Evolutionary conservation across 2,888 invertebrate species (phyloP), one percentile per base, ranked within the genome.

Genomic region (Drosophila ustulata): DNA sequence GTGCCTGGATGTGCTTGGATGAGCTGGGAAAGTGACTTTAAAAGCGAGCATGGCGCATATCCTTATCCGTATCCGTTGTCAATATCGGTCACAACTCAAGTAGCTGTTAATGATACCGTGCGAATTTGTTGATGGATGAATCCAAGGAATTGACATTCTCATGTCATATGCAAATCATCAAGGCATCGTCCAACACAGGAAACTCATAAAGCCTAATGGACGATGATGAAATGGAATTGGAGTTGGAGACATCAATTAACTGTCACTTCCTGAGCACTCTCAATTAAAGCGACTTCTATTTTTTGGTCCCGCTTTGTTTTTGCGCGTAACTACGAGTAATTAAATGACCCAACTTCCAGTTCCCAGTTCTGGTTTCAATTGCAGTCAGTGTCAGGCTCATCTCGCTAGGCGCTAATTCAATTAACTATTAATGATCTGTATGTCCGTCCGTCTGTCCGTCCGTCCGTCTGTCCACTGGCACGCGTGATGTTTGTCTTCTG

Each of bases 1-100:
- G 66, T 63, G 68, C 30, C 50, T 46, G 53, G 53, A 39, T 69
- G 61, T 66, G 61, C 53, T 32, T 57, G 52, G 57, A 56, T 58
- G 62, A 47, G 71, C 89, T 85, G 85, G 88, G 85, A 85, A 85
- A 89, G 28, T 89, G 85, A 85, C 85, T 85, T 75, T 67, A 70
- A 83, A 81, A 85, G 89, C 89, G 87, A 85, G 45, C 18, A 46
- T 50, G 69, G 51, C 58, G 78, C 34, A 34, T 34, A 34, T 34
- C 34, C 18, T 13, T 75, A 80, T 34, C 34, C 39, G 39, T 75
- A 80, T 85, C 84, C 84, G 81, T 75, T 85, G 84, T 86, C 89
- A 88, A 88, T 85, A 83, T 81, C 47, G 64, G 34, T 55, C 47
- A 55, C 39, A 51, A 62, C 55, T 45, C 50, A 52, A 70, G 55